Percentiles rank a stretch among this genome's conserved stretches.
Evolutionary conservation across 2,797 vertebrate genomes (phyloP).

Genomic region (Allobates femoralis): DNA sequence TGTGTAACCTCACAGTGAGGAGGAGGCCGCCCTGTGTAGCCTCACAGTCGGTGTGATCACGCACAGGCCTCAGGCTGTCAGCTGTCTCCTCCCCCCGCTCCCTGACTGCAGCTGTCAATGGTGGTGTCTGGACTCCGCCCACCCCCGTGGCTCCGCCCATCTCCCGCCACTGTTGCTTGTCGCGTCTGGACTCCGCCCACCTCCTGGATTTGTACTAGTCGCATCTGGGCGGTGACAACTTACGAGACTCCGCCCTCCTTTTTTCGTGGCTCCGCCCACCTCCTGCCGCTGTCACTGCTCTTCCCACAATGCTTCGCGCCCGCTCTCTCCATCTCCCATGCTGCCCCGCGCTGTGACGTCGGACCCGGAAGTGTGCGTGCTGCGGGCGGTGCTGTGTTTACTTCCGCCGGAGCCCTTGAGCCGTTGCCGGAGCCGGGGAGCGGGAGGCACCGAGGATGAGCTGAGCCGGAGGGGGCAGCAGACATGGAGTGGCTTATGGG

Average conservation of each 20-base stretch:
- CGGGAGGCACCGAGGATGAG: slow-evolving; percentile 61
- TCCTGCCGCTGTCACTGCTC: neutral
- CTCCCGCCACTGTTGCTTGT: no score
- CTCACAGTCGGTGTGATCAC: no score
- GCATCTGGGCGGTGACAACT: neutral
- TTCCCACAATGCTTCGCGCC: slow-evolving; percentile 31
- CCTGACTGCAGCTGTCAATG: no score
- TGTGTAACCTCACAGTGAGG: no score
- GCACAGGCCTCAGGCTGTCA: no score
- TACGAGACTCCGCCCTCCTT: neutral
- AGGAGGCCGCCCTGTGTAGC: no score
- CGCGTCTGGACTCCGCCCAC: no score
- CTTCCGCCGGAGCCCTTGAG: slow-evolving; percentile 54
- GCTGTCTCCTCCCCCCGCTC: no score
- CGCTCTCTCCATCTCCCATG: slow-evolving; percentile 41
- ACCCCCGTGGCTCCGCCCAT: no score
- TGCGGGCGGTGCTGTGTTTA: slow-evolving; percentile 64
- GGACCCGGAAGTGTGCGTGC: slow-evolving; percentile 60
- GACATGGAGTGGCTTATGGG: slow-evolving; percentile 66
- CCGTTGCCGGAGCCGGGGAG: slow-evolving; percentile 54
- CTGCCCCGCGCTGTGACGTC: slow-evolving; percentile 43
- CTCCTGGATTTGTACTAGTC: neutral
- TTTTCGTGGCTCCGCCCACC: neutral
- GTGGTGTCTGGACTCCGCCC: no score
- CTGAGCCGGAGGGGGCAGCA: slow-evolving; percentile 57